Evolutionary conservation across 2,113 vertebrate species (phyloP).

Genomic region (Paedocypris sp.): DNA sequence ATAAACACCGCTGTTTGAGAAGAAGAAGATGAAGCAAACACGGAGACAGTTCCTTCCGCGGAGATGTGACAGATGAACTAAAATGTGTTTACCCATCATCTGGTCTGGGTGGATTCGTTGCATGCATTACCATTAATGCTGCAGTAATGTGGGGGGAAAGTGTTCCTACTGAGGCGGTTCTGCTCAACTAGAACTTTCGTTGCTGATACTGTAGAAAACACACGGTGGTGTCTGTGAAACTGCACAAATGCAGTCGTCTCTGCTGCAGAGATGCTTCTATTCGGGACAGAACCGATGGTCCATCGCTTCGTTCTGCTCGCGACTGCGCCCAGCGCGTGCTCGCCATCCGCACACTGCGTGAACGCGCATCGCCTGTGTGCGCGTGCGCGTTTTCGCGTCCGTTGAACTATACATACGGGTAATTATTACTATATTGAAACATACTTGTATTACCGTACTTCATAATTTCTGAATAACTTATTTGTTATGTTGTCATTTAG

Average conservation of each 20-base stretch:
- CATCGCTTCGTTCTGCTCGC: constrained; percentile 21
- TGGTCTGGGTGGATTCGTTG: constrained; percentile 98
- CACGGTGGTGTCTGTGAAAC: not conserved
- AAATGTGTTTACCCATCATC: constrained; percentile 87
- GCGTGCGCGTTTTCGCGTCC: not conserved
- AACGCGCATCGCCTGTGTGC: not conserved
- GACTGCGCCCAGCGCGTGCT: constrained; percentile 9
- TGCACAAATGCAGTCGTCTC: no score
- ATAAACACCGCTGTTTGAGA: not conserved
- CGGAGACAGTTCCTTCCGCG: constrained; percentile 20
- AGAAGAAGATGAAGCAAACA: not conserved
- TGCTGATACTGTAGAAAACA: not conserved
- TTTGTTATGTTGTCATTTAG: no score
- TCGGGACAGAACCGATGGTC: constrained; percentile 30
- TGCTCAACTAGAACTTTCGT: not conserved
- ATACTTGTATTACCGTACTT: no score
- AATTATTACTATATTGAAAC: no score
- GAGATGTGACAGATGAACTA: constrained; percentile 31
- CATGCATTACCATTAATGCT: constrained; percentile 99
- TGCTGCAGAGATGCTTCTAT: constrained; percentile 25
- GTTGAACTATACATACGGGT: not conserved
- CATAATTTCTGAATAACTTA: no score
- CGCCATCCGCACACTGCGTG: not conserved
- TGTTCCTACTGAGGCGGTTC: constrained; percentile 1
- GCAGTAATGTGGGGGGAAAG: constrained; percentile 73